These are phyloP conservation scores for Stenodera caucasica DNA, from an alignment of 2,888 invertebrate genomes.

Conservation along the genomic window DNA sequence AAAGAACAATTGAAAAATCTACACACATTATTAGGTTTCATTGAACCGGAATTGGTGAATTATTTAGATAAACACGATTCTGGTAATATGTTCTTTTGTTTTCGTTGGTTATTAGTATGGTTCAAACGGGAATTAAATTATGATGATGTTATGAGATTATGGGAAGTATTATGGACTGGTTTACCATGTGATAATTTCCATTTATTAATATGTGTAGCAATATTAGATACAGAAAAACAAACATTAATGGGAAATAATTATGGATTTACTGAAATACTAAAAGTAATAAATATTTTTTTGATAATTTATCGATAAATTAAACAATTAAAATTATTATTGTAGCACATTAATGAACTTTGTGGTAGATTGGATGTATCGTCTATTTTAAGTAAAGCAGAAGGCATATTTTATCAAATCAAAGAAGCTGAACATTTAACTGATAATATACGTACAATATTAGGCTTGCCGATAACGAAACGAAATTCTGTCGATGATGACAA, in stretches of 20 bases:
- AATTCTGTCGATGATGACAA: constrained; percentile 12
- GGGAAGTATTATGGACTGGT: constrained; percentile 97
- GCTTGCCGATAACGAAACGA: constrained; percentile 55
- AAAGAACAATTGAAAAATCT: constrained; percentile 88
- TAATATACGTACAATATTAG: constrained; percentile 71
- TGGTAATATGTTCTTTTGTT: constrained; percentile 98
- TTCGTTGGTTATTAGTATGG: constrained; percentile 84
- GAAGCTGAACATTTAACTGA: constrained; percentile 71
- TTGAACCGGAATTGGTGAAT: constrained; percentile 81
- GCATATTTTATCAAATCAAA: constrained; percentile 86
- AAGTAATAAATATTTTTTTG: constrained; percentile 59
- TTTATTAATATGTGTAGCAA: constrained; percentile 88
- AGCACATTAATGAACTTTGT: constrained; percentile 96
- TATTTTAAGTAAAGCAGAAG: constrained; percentile 85
- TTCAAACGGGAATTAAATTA: constrained; percentile 94
- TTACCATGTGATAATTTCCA: constrained; percentile 95
- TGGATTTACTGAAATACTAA: constrained; percentile 94
- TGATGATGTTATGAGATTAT: constrained; percentile 83
- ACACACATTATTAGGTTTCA: constrained; percentile 76
- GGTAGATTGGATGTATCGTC: constrained; percentile 81
- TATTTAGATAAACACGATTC: constrained; percentile 87
- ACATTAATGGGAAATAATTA: constrained; percentile 88
- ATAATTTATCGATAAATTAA: too few species aligned
- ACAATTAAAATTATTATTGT: too few species aligned
- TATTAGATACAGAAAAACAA: constrained; percentile 86